Base-by-base conservation (phyloP, 64 coral and sea anemone species). In the Actinia equina region DNA sequence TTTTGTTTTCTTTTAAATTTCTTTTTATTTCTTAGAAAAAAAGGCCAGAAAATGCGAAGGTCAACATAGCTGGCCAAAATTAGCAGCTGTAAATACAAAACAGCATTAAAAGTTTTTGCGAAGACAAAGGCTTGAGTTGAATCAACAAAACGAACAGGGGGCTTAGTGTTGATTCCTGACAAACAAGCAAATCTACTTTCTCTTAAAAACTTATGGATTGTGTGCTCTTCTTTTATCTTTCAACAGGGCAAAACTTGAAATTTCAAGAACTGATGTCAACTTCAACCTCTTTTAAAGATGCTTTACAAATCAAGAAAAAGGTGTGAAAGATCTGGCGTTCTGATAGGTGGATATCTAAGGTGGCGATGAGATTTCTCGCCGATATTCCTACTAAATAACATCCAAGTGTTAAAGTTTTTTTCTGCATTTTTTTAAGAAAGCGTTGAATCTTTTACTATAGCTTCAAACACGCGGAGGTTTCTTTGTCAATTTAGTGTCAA, bases 191-290 rank as follows among this genome's bases (percentile, higher is more conserved):
- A 37, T 92, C 90, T 62, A 92, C 85, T 92, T 92, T 92, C 90
- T 87, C 90, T 92, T 92, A 56, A 92, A 92, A 92, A 87, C 85
- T 92, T 92, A 92, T 92, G 46, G 77, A 74, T 87, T 92, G 90
- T 92, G 46, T 92, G 44, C 55, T 92, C 83, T 92, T 92, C 90
- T 83, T 92, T 92, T 92, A 83, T 92, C 77, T 92, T 87, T 92
- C 90, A 87, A 92, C 86, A 92, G 80, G 90, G 44, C 30, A 82
- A 85, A 92, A 87, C 90, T 92, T 87, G 90, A 92, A 87, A 92
- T 92, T 87, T 92, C 85, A 92, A 92, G 84, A 92, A 87, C 81
- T 77, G 77, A 42, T 87, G 85, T 44, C 78, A 81, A 52, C 78
- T 81, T 46, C 42, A 49, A 17, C 42, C 78, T 49, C 78, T 17